Evolutionary conservation across 2,797 vertebrate genomes (phyloP), one percentile per base, ranked within the genome.

Genomic region (Mus caroli): DNA sequence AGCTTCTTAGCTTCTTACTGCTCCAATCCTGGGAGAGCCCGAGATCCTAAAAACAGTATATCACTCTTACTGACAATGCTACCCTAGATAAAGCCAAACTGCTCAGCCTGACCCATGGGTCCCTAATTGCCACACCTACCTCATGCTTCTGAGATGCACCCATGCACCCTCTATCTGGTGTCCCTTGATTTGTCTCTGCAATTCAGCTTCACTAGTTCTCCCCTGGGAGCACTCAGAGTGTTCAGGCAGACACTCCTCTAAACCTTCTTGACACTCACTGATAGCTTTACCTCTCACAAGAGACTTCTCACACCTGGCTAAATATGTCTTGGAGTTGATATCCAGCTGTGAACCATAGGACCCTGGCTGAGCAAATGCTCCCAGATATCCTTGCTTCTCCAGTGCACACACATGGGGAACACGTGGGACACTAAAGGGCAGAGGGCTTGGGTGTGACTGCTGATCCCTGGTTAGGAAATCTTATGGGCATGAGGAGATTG

Each of bases 401-500:
- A 1, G 0, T 1, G 76, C 52, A 71, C 71, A 54, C 56, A 60
- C 37, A 43, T 24, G 40, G 64, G 28, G n/a, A 26, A 50, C 40
- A 37, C n/a, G 9, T 20, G 14, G 37, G 17, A 86, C 22, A 40
- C n/a, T 24, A 71, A 73, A 40, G 13, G 20, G 6, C 0, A 43
- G 40, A 56, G 62, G 9, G n/a, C 4, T 20, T 34, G n/a, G 40
- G 58, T 31, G 52, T 64, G 34, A 14, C 19, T 78, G 37, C 22
- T 34, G 20, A 26, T 13, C 40, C 31, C 8, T 17, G 4, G 15
- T 56, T 64, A 78, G 82, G 62, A 84, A 84, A 43, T 69, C 40
- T 22, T 2, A 0, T 0, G 3, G 46, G 58, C 37, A 43, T 73
- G 1, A 0, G 6, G 71, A 40, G 64, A 69, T 2, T 0, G 0